A percentile compares a stretch with the other conserved stretches of the same genome.
phyloP scores from a whole-genome alignment of 2,113 vertebrate genomes.

The Eretmodus cyanostictus region DNA sequence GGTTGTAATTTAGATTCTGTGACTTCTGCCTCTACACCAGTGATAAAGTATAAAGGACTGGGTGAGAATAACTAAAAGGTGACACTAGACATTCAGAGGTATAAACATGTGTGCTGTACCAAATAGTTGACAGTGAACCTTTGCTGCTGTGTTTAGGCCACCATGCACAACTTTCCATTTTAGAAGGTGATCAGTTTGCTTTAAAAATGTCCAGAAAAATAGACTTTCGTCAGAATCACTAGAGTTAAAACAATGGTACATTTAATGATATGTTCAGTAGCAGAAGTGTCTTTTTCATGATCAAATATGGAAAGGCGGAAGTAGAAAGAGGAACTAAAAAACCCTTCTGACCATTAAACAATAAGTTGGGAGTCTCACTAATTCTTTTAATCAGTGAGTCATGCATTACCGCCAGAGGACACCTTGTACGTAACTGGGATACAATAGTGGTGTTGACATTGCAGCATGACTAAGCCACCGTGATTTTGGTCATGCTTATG shows the following conservation, averaged over 20 bases:
- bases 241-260: background rate
- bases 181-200: background rate
- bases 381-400: background rate
- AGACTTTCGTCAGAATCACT: background rate
- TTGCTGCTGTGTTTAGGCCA: background rate
- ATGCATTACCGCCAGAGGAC: background rate
- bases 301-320: background rate
- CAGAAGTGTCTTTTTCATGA: background rate
- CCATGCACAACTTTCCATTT: background rate
- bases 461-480: background rate
- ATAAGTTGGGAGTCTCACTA: background rate
- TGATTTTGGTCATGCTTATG: background rate
- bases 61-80: background rate
- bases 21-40: background rate
- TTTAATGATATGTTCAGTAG: background rate
- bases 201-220: background rate
- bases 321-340: background rate
- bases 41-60: background rate
- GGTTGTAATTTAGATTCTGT: conserved; percentile 1
- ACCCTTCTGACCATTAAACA: background rate
- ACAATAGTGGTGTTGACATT: background rate
- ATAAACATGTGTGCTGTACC: background rate
- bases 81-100: background rate
- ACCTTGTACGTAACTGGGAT: background rate
- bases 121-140: background rate